A percentile compares a stretch with the other conserved stretches of the same genome.
These are phyloP conservation scores for Clarias magur DNA, from an alignment of 2,113 vertebrate genomes.

Conservation along the genomic window DNA sequence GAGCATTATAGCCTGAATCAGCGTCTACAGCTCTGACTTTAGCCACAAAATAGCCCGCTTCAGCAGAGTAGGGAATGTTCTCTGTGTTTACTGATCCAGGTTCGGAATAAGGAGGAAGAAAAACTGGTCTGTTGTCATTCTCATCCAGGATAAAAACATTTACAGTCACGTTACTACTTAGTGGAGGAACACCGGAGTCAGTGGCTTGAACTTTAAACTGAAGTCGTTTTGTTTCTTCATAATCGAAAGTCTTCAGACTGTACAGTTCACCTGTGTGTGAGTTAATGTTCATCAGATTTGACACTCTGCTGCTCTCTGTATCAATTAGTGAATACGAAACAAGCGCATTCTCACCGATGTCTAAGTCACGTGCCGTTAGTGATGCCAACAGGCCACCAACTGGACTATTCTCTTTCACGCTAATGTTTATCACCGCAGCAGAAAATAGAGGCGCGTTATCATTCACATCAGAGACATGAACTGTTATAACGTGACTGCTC, in stretches of 20 bases:
- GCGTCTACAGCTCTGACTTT: too few relatives aligned
- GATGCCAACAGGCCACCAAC: constrained; percentile 44
- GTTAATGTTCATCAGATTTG: constrained; percentile 64
- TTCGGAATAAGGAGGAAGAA: constrained; percentile 49
- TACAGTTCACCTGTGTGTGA: constrained; percentile 55
- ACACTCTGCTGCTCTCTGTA: constrained; percentile 62
- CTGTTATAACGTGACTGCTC: constrained; percentile 57
- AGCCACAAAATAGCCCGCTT: too few relatives aligned
- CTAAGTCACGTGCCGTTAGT: constrained; percentile 33
- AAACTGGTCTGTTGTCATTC: constrained; percentile 23
- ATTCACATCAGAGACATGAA: constrained; percentile 77
- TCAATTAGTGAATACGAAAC: constrained; percentile 73
- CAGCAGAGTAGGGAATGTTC: too few relatives aligned
- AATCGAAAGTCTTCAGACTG: constrained; percentile 61
- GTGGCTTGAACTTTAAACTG: constrained; percentile 63
- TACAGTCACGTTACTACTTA: constrained; percentile 45
- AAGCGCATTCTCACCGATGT: constrained; percentile 66
- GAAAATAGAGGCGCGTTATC: constrained; percentile 77
- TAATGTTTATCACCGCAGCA: constrained; percentile 62
- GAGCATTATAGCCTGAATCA: too few relatives aligned
- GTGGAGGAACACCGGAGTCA: constrained; percentile 57
- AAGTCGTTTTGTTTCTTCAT: constrained; percentile 60
- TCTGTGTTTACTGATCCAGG: constrained; percentile 58
- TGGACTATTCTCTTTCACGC: constrained; percentile 75
- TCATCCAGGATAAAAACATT: constrained; percentile 17